Base-by-base conservation (phyloP, 2,797 vertebrate species). In the Enteromius unitaeniatus region DNA sequence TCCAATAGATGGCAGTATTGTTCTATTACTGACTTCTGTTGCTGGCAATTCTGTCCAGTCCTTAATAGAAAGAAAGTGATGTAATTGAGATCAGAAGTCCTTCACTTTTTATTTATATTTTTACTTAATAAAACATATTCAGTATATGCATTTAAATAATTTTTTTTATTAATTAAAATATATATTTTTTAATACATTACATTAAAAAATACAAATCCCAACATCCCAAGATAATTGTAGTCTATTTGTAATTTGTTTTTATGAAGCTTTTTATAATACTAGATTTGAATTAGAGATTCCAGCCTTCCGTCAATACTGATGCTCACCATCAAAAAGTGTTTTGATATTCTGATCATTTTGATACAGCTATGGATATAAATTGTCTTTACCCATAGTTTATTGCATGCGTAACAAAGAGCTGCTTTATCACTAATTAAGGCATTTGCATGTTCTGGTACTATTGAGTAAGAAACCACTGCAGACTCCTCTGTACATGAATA, bases 1-100 rank as follows among this genome's bases (percentile, higher is more conserved):
- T 64, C 81, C 86, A 86, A 65, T 55, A 88, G 88, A 84, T 86
- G 87, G 87, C 85, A 87, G 78, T 68, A 82, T 85, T 80, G 85
- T 65, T n/a, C 65, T 79, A 42, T 55, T 49, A 45, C 58, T 42
- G 45, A 81, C n/a, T 49, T 26, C 42, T 28, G 4, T 7, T 15
- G 3, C 15, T 7, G 65, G 37, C 2, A 9, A 23, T 7, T 34
- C 7, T 37, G 13, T 11, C 2, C 51, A 23, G n/a, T 70, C 13
- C 6, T 26, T 10, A 70, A 26, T n/a, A n/a, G 13, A 14, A 7
- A 60, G n/a, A 51, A 13, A 14, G 10, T 42, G 34, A 15, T 68
- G 62, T 34, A 23, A 55, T 45, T 11, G 8, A 53, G 60, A 14
- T 31, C 15, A 68, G 23, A 53, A 17, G 10, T 75, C 10, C 15